Conservation (phyloP, 2,888 invertebrate genomes). For the Smittia aterrima region DNA sequence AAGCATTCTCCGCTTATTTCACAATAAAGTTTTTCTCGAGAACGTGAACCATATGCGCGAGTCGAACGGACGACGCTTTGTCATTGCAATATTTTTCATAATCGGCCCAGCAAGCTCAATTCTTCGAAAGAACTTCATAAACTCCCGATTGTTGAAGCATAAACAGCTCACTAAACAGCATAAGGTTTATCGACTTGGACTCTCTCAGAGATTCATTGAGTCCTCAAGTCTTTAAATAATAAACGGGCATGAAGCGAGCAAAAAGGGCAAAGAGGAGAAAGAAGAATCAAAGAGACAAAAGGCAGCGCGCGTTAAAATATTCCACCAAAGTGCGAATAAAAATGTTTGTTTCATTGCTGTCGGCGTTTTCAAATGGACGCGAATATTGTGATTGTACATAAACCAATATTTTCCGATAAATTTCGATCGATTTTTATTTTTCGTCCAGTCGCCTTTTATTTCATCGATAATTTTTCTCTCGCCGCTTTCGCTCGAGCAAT, state of each 20-base stretch:
- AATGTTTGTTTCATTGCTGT: constrained; percentile 38
- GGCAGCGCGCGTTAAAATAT: constrained; percentile 34
- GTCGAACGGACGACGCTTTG: neutral
- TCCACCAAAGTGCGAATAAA: constrained; percentile 37
- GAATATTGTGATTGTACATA: constrained; percentile 18
- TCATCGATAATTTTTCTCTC: constrained; percentile 28
- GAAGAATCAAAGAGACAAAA: constrained; percentile 13
- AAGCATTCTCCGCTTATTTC: neutral
- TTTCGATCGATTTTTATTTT: neutral
- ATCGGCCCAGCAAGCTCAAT: neutral
- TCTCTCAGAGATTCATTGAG: neutral
- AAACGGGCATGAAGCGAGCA: neutral
- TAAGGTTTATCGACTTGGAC: too few species aligned
- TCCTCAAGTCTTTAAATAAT: neutral
- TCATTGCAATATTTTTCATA: constrained; percentile 7
- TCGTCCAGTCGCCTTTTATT: neutral
- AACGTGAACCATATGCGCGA: neutral
- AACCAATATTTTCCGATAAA: constrained; percentile 31
- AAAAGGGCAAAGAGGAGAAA: neutral
- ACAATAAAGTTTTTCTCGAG: constrained; percentile 12
- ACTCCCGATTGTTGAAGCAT: too few species aligned
- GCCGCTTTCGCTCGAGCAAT: neutral
- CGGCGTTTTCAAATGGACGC: neutral
- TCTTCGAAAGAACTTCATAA: neutral
- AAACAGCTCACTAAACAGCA: too few species aligned